phyloP scores from a whole-genome alignment of 2,888 invertebrate species.

The Hirtodrosophila confusa region DNA sequence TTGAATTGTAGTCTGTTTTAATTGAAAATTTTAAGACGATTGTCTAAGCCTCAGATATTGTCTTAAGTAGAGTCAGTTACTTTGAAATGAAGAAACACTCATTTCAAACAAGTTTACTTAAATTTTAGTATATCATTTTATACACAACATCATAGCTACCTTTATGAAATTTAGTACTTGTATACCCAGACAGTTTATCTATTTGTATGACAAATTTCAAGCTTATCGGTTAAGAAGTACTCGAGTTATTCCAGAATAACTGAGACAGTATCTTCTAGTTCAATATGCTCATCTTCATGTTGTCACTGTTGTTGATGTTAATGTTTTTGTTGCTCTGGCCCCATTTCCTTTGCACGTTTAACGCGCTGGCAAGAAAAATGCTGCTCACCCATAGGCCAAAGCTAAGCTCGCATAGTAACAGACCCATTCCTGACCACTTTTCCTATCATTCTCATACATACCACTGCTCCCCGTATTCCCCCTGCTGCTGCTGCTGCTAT shows the following conservation, averaged over 20 bases:
- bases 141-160: too few relatives aligned
- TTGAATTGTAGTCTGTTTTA: too few relatives aligned
- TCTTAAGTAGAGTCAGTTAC: too few relatives aligned
- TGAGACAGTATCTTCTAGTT: constrained; percentile 10
- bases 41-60: too few relatives aligned
- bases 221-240: not conserved
- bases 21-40: too few relatives aligned
- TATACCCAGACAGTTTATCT: too few relatives aligned
- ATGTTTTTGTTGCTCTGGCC: constrained; percentile 48
- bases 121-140: too few relatives aligned
- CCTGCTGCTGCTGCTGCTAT: not conserved
- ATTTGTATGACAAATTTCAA: too few relatives aligned
- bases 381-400: constrained; percentile 24
- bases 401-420: constrained; percentile 19
- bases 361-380: not conserved
- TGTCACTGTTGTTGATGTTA: constrained; percentile 26
- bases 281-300: not conserved
- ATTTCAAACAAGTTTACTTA: too few relatives aligned
- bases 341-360: constrained; percentile 61
- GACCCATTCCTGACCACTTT: constrained; percentile 20
- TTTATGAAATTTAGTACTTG: too few relatives aligned
- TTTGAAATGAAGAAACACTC: too few relatives aligned
- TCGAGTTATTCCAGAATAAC: not conserved
- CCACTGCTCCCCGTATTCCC: not conserved
- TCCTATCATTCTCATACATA: not conserved